These are phyloP conservation scores for Galeopterus variegatus DNA, from an alignment of 2,113 vertebrate species.

Conservation along the genomic window DNA sequence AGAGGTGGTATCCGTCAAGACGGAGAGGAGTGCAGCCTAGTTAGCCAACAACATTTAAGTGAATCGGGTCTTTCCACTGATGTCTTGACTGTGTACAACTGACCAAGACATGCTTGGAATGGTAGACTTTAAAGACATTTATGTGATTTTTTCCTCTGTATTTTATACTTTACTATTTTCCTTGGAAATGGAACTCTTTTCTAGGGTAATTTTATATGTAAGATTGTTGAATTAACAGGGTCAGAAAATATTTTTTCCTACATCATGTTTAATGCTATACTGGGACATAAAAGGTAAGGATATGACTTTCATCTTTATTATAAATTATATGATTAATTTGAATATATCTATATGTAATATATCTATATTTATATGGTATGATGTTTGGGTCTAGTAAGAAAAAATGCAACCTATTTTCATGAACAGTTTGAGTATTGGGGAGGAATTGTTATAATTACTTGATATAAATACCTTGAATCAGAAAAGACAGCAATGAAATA, in stretches of 20 bases:
- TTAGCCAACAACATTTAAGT: not conserved
- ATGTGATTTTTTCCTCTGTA: slow-evolving; percentile 20
- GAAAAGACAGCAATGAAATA: not conserved
- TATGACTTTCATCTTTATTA: slow-evolving; percentile 18
- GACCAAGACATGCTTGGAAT: not conserved
- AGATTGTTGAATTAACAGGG: slow-evolving; percentile 12
- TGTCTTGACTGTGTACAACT: not conserved
- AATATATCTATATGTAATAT: not conserved
- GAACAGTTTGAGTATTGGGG: not conserved
- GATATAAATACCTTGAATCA: slow-evolving; percentile 41
- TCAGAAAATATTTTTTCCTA: slow-evolving; percentile 72
- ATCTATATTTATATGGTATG: not conserved
- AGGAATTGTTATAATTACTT: not conserved
- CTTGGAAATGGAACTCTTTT: slow-evolving; percentile 75
- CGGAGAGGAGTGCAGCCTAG: not conserved
- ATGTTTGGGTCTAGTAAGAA: not conserved
- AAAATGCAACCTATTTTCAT: not conserved
- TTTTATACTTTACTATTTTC: slow-evolving; percentile 54
- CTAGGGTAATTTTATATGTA: slow-evolving; percentile 73
- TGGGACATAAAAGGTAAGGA: not conserved
- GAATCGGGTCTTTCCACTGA: not conserved
- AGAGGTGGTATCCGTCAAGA: not conserved
- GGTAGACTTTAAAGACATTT: not conserved
- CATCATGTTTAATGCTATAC: slow-evolving; percentile 56
- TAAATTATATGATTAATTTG: not conserved